Evolutionary conservation across 2,113 vertebrate species (phyloP).

Genomic region (Gymnorhina tibicen): DNA sequence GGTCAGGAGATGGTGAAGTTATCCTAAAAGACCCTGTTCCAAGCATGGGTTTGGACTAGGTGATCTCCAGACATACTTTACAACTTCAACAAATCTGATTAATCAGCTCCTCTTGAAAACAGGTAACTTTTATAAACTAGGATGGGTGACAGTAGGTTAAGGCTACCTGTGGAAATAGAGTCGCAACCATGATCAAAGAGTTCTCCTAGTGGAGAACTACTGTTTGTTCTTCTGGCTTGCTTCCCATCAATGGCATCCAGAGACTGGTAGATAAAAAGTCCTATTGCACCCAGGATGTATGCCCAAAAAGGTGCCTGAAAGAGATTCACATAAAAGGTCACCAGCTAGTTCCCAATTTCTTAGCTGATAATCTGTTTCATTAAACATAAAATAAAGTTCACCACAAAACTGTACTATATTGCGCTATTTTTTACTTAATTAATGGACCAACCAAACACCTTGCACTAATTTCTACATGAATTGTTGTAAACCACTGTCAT

Average conservation of each 20-base stretch:
- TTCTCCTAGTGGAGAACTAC: conserved; percentile 91
- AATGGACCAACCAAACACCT: not conserved
- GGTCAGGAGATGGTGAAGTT: not conserved
- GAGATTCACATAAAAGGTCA: not conserved
- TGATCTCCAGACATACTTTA: not conserved
- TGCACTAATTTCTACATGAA: not conserved
- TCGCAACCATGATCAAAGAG: conserved; percentile 98
- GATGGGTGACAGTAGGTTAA: not conserved
- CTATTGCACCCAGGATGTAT: conserved; percentile 85
- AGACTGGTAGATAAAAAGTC: conserved; percentile 95
- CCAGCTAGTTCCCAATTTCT: not conserved
- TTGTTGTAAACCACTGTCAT: not conserved
- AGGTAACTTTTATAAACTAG: not conserved
- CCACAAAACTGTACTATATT: not conserved
- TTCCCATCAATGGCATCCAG: conserved; percentile 98
- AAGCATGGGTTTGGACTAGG: not conserved
- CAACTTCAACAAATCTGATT: not conserved
- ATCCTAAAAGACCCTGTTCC: not conserved
- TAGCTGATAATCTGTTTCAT: not conserved
- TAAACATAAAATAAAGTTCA: not conserved
- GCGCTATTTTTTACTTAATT: not conserved
- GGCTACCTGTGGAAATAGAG: conserved; percentile 92
- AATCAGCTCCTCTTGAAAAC: not conserved
- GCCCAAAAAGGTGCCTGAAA: conserved; percentile 89
- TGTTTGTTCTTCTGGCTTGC: conserved; percentile 94